These are phyloP conservation scores for Tonatia bakeri DNA, from an alignment of 2,113 vertebrate genomes.

Conservation along the genomic window DNA sequence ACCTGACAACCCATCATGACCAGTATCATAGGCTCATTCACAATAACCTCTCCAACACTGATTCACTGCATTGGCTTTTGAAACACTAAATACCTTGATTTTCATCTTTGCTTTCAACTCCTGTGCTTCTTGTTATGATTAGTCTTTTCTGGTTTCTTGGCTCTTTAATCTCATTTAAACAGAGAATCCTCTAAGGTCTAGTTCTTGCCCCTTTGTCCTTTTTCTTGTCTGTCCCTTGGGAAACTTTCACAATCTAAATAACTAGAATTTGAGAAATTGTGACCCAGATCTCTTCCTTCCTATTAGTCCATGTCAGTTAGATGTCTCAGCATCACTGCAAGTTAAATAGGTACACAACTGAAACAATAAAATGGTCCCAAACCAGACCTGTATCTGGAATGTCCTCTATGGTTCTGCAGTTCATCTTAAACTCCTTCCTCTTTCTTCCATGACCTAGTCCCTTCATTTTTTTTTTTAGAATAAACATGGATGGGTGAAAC, in stretches of 20 bases:
- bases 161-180: slow-evolving; percentile 6
- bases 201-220: slow-evolving; percentile 30
- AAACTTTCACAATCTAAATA: slow-evolving; percentile 20
- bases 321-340: background rate
- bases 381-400: background rate
- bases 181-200: background rate
- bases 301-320: background rate
- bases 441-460: background rate
- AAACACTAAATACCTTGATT: background rate
- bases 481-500: background rate
- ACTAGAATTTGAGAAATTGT: slow-evolving; percentile 4
- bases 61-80: background rate
- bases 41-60: background rate
- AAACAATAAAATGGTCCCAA: background rate
- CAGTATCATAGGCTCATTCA: background rate
- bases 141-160: background rate
- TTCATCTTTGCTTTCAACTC: background rate
- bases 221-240: background rate
- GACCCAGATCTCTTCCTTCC: background rate
- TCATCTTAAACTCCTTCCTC: background rate
- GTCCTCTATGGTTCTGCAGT: background rate
- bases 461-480: background rate
- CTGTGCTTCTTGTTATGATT: background rate
- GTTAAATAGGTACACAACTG: background rate
- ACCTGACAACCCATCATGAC: background rate